A percentile compares a stretch with the other conserved stretches of the same genome.
phyloP scores from a whole-genome alignment of 2,113 vertebrate species.

The Lontra canadensis region DNA sequence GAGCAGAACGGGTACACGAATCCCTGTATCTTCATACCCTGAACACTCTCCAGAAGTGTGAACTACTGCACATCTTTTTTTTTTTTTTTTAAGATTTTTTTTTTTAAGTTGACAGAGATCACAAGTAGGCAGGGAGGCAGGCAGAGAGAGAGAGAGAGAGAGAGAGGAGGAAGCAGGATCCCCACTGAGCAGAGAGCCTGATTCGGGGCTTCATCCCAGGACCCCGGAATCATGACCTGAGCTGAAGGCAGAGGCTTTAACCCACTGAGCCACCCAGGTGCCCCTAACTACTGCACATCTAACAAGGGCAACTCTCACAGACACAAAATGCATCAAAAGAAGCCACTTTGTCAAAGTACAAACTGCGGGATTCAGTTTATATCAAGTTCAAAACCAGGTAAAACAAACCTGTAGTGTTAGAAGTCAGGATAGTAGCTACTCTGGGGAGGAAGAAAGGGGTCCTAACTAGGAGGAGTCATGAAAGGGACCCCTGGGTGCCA shows the following conservation, averaged over 20 bases:
- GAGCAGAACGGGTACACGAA: background rate
- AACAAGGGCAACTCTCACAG: background rate
- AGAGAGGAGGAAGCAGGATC: too few relatives aligned
- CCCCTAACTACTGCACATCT: too few relatives aligned
- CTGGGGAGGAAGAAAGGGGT: background rate
- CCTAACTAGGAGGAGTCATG: background rate
- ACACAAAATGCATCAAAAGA: background rate
- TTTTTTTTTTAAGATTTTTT: too few relatives aligned
- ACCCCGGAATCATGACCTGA: too few relatives aligned
- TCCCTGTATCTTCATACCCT: background rate
- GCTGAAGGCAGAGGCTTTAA: too few relatives aligned
- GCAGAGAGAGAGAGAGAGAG: too few relatives aligned
- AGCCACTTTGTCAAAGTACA: background rate
- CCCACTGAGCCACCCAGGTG: too few relatives aligned
- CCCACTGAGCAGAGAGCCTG: too few relatives aligned
- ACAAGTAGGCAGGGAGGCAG: too few relatives aligned
- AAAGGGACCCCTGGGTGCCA: background rate
- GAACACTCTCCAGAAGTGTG: background rate
- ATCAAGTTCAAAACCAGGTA: background rate
- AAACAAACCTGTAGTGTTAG: background rate
- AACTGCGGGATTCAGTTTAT: background rate
- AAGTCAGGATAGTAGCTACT: background rate
- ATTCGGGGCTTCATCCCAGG: too few relatives aligned
- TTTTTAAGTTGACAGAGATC: too few relatives aligned
- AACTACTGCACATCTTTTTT: background rate